A percentile compares a stretch with the other conserved stretches of the same genome.
Conservation (phyloP, 2,113 vertebrate genomes). For the Aldabrachelys gigantea region DNA sequence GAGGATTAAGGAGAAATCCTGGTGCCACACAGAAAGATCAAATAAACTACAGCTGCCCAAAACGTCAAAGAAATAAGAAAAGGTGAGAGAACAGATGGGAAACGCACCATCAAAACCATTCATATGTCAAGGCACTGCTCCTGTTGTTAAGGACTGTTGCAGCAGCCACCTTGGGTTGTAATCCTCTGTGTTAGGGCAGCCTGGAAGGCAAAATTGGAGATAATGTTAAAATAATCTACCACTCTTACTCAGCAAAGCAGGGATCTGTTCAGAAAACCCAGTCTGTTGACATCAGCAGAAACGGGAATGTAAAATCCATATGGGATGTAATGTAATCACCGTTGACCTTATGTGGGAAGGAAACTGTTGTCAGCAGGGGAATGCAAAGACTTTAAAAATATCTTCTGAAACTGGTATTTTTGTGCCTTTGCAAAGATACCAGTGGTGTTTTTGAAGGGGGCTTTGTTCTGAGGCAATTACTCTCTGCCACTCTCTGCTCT, state of each 20-base stretch:
- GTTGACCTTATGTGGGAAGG: conserved; percentile 44
- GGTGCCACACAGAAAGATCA: neutral
- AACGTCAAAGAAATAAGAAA: neutral
- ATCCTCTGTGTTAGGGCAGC: neutral
- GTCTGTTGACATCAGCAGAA: conserved; percentile 24
- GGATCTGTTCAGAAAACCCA: neutral
- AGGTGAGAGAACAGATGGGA: neutral
- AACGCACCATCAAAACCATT: neutral
- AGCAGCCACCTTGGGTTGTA: neutral
- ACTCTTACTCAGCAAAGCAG: neutral
- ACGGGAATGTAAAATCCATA: conserved; percentile 32
- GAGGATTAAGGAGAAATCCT: neutral
- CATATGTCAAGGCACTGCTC: neutral
- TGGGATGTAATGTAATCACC: conserved; percentile 17
- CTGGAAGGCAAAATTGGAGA: neutral
- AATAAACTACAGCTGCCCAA: neutral
- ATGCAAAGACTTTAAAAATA: neutral
- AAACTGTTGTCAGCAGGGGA: neutral
- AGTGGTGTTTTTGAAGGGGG: neutral
- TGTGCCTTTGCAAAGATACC: accelerated
- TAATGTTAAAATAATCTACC: neutral
- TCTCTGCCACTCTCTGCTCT: neutral
- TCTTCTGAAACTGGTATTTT: neutral
- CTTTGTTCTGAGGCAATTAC: neutral
- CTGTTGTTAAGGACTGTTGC: neutral